Evolutionary conservation across 2,113 vertebrate species (phyloP), one percentile per base, ranked within the genome.

Genomic region (Hiodon alosoides): DNA sequence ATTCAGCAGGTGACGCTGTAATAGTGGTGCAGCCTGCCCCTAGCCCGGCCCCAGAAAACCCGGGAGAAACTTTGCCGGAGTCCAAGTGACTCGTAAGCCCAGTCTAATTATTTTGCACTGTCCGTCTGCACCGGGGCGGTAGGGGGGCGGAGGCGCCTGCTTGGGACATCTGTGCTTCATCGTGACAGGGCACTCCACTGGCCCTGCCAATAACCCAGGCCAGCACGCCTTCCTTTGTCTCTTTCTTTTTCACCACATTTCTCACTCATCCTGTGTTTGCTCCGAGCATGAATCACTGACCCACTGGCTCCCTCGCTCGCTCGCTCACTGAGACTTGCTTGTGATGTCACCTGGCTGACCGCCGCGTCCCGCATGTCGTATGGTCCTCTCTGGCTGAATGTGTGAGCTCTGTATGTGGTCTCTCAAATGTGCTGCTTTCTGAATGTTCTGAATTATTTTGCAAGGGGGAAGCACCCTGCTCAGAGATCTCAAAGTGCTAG

Each of bases 81-180:
- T 87, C 85, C 0, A 85, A 92, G 85, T 90, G 88, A 90, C 88
- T 90, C 82, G 90, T 92, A 90, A 92, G 90, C 74, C n/a, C 79
- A 72, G 7, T 64, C 52, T 67, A 51, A 51, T 68, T 54, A 3
- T 8, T 53, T 48, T 77, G 61, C 58, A 53, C 0, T 64, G 0
- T n/a, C 46, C 8, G 58, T 5, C 52, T 7, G 52, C 16, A 64
- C 6, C 57, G n/a, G 11, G 9, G 7, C 17, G 6, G 11, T 67
- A n/a, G 31, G 31, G 31, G 31, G 31, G 2, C 31, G 31, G 31
- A 31, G 31, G 7, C 14, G 60, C 47, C 16, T 7, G 72, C 78
- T 67, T 10, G 7, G 31, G 31, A 31, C 2, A 31, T 31, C 31
- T 31, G 31, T 31, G 55, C 48, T 46, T 16, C 51, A 55, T 53